Conservation (phyloP, 2,888 invertebrate genomes). For the Tillus elongatus region DNA sequence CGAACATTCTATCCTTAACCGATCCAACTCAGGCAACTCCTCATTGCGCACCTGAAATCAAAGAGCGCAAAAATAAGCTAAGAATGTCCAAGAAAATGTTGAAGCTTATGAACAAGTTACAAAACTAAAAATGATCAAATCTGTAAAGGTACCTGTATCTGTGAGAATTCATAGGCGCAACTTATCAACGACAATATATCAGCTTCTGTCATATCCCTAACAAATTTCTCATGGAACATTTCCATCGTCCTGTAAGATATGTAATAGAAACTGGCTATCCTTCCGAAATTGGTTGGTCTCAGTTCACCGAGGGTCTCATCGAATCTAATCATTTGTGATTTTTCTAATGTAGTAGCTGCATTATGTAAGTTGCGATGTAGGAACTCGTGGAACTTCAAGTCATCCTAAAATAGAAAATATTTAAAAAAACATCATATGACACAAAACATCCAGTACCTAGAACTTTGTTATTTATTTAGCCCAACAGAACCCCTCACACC, state of each 20-base stretch:
- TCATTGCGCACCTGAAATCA: constrained; percentile 80
- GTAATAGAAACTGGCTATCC: constrained; percentile 96
- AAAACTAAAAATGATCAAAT: background rate
- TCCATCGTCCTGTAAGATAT: constrained; percentile 94
- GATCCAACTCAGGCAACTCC: constrained; percentile 83
- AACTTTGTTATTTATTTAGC: no score
- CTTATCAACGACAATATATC: constrained; percentile 87
- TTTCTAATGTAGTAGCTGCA: constrained; percentile 80
- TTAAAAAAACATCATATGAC: constrained; percentile 10
- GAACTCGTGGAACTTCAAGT: constrained; percentile 69
- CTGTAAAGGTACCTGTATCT: constrained; percentile 58
- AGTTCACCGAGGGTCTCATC: constrained; percentile 76
- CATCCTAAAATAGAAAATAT: constrained; percentile 48
- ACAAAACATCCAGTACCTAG: no score
- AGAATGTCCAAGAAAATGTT: constrained; percentile 3
- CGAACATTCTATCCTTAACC: constrained; percentile 62
- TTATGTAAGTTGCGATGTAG: constrained; percentile 67
- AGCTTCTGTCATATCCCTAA: constrained; percentile 73
- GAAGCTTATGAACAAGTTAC: background rate
- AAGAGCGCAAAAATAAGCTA: no score
- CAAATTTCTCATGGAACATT: constrained; percentile 76
- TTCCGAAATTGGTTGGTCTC: constrained; percentile 75
- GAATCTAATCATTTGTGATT: constrained; percentile 89
- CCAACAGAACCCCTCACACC: no score
- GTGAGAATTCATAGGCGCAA: constrained; percentile 88